These are phyloP conservation scores for Apotomis capreana DNA, from an alignment of 2,888 invertebrate genomes.

Conservation along the genomic window DNA sequence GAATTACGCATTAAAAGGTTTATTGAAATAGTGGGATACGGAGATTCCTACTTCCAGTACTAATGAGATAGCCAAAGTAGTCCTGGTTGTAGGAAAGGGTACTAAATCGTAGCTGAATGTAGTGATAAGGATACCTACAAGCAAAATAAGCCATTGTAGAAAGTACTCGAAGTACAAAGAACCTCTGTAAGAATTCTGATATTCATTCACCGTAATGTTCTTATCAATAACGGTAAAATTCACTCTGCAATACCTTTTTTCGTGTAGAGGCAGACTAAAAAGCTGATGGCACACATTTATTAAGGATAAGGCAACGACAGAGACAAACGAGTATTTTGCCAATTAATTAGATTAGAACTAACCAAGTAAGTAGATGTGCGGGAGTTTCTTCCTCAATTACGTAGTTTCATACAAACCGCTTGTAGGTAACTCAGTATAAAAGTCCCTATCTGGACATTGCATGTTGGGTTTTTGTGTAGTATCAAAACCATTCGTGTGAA, in stretches of 20 bases:
- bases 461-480: no score
- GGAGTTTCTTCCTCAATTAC: background rate
- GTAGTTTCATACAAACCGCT: background rate
- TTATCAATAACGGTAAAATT: background rate
- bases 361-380: background rate
- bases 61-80: no score
- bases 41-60: no score
- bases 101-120: background rate
- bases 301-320: background rate
- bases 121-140: background rate
- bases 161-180: background rate
- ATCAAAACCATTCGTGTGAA: no score
- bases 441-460: no score
- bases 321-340: background rate
- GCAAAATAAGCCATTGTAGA: slow-evolving; percentile 10
- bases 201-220: background rate
- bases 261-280: background rate
- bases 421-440: background rate
- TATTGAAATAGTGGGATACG: no score
- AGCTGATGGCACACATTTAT: background rate
- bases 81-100: no score
- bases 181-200: background rate
- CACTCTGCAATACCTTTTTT: background rate
- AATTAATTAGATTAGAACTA: background rate
- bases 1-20: no score